These are phyloP conservation scores for Adelphocoris suturalis DNA, from an alignment of 2,888 invertebrate genomes.

Conservation along the genomic window DNA sequence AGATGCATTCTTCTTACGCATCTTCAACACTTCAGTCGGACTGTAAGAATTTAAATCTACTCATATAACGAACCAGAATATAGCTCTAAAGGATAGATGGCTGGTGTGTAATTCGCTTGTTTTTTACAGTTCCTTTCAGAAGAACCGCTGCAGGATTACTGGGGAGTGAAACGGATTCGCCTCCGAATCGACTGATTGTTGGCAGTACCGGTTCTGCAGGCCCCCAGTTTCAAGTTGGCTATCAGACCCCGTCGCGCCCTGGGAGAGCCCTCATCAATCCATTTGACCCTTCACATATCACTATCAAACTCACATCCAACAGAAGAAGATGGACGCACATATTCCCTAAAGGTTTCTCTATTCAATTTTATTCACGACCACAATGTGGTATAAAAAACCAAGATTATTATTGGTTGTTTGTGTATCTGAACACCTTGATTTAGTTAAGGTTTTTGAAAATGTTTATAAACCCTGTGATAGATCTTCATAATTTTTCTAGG, in stretches of 20 bases:
- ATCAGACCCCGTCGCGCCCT: constrained; percentile 80
- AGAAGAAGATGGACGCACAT: constrained; percentile 98
- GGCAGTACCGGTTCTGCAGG: constrained; percentile 81
- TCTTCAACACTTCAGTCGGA: constrained; percentile 65
- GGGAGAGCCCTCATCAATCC: constrained; percentile 96
- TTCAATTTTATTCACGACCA: constrained; percentile 18
- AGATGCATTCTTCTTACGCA: constrained; percentile 48
- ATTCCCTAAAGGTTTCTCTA: constrained; percentile 80
- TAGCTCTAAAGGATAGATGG: too few relatives aligned
- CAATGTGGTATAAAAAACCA: neutral
- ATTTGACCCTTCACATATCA: constrained; percentile 98
- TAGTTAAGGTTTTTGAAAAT: too few relatives aligned
- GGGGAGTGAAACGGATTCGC: constrained; percentile 72
- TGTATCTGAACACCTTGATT: too few relatives aligned
- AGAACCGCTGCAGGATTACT: neutral
- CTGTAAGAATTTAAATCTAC: constrained; percentile 41
- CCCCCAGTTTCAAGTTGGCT: constrained; percentile 64
- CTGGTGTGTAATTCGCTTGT: neutral
- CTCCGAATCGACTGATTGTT: constrained; percentile 77
- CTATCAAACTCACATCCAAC: constrained; percentile 96
- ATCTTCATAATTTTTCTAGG: constrained; percentile 79
- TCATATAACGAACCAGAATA: too few relatives aligned
- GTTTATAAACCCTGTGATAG: too few relatives aligned
- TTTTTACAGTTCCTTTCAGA: constrained; percentile 50
- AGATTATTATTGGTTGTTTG: neutral